A percentile compares a stretch with the other conserved stretches of the same genome.
phyloP scores from a whole-genome alignment of 2,888 invertebrate genomes.

The Hirtodrosophila confusa region DNA sequence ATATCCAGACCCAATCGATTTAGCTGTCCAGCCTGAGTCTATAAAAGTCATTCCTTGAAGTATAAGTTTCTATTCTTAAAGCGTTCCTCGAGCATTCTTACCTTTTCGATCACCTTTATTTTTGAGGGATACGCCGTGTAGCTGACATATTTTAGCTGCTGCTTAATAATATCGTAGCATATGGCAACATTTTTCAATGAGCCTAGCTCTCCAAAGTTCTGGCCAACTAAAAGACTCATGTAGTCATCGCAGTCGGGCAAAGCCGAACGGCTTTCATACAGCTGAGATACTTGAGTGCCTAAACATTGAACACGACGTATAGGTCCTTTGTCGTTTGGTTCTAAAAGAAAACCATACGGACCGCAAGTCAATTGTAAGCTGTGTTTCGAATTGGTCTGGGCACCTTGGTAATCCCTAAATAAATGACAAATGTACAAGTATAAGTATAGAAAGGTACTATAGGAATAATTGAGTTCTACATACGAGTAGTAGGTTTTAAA shows the following conservation, averaged over 20 bases:
- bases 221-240: slow-evolving; percentile 49
- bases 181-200: slow-evolving; percentile 33
- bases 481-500: too few relatives aligned
- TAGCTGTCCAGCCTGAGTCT: slow-evolving; percentile 48
- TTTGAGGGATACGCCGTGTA: slow-evolving; percentile 39
- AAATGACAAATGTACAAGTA: too few relatives aligned
- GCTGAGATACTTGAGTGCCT: not conserved
- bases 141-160: slow-evolving; percentile 36
- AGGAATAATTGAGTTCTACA: too few relatives aligned
- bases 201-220: slow-evolving; percentile 3
- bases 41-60: not conserved
- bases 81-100: not conserved
- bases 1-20: slow-evolving; percentile 39
- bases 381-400: too few relatives aligned
- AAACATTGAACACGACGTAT: not conserved
- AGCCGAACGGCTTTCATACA: slow-evolving; percentile 37
- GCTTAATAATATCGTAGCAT: slow-evolving; percentile 38
- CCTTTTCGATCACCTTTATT: slow-evolving; percentile 23
- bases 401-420: too few relatives aligned
- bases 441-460: too few relatives aligned
- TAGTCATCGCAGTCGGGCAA: slow-evolving; percentile 26
- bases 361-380: not conserved
- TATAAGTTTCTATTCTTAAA: not conserved
- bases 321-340: not conserved
- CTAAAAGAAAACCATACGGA: not conserved